phyloP scores from a whole-genome alignment of 2,888 invertebrate genomes.

The Tetrapedia diversipes region DNA sequence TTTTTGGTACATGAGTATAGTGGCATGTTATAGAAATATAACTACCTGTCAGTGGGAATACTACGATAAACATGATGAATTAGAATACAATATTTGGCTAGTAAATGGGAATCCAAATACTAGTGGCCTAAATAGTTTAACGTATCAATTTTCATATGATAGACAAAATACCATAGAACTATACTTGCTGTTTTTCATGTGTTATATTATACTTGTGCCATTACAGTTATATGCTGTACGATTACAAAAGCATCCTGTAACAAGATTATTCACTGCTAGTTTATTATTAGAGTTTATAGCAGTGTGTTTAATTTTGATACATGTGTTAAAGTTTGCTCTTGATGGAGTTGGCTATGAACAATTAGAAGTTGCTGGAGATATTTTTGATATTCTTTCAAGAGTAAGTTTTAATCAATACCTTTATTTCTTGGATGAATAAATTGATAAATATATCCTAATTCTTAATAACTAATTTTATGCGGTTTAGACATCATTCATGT shows the following conservation, averaged over 20 bases:
- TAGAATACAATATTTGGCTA: slow-evolving; percentile 96
- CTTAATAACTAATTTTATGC: slow-evolving; percentile 27
- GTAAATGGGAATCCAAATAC: slow-evolving; percentile 98
- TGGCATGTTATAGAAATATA: slow-evolving; percentile 93
- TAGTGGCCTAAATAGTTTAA: slow-evolving; percentile 93
- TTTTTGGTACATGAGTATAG: slow-evolving; percentile 98
- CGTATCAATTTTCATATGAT: slow-evolving; percentile 98
- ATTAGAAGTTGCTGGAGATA: slow-evolving; percentile 94
- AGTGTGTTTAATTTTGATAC: slow-evolving; percentile 93
- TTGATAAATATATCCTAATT: background rate
- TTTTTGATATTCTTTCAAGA: slow-evolving; percentile 95
- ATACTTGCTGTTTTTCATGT: slow-evolving; percentile 93
- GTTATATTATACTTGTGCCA: slow-evolving; percentile 93
- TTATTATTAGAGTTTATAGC: slow-evolving; percentile 93
- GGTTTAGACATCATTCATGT: slow-evolving; percentile 94
- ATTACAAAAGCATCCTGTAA: slow-evolving; percentile 95
- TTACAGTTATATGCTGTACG: slow-evolving; percentile 96
- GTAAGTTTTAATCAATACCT: slow-evolving; percentile 83
- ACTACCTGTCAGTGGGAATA: slow-evolving; percentile 93
- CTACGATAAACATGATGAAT: slow-evolving; percentile 85
- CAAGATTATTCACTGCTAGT: slow-evolving; percentile 94
- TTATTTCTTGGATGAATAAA: background rate
- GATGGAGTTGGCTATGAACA: slow-evolving; percentile 94
- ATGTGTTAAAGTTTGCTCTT: slow-evolving; percentile 94
- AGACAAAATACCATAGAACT: slow-evolving; percentile 96